Evolutionary conservation across 64 coral and sea anemone species (phyloP), one percentile per base, ranked within the genome.

Genomic region (Orbicella faveolata): DNA sequence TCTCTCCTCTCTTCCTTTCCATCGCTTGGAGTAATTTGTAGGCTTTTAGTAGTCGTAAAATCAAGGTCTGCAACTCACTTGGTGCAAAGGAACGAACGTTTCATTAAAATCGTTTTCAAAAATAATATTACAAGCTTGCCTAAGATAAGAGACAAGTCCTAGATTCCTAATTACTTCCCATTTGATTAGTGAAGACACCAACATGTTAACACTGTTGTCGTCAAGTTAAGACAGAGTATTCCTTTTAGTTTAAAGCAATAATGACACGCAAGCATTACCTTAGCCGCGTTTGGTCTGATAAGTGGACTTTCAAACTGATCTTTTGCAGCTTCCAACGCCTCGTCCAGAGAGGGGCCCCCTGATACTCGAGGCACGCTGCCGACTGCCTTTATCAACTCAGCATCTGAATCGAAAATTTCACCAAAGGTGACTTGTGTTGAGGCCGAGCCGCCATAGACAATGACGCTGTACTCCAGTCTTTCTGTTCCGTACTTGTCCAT

Each of bases 291-390:
- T 25, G 61, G 68, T 62, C 94, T 87, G 52, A 84, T 61, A 61
- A 61, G 80, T 23, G 92, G 82, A 35, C 57, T 85, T 53, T 79
- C 34, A 83, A 96, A 93, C 83, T 93, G 78, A n/a, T 74, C 77
- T 65, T 96, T 83, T 36, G 88, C 94, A 41, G 80, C 79, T 33
- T 79, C 87, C 36, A 96, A 78, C 2, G 94, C 94, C 33, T 90
- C 75, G 68, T 90, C 88, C 52, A 96, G 74, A 33, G 87, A 65
- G 2, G 90, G 87, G 73, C 41, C 82, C 19, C 94, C 90, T 41
- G 37, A 87, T 52, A 85, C 67, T 51, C 83, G 74, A 10, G 94
- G 94, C 15, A 84, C 75, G 36, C 65, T 75, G 79, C 68, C 68
- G 63, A 96, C 80, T 35, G 75, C 74, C 54, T 23, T 33, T 74